Evolutionary conservation across 2,113 vertebrate species (phyloP).

Genomic region (Sclerurus mexicanus): DNA sequence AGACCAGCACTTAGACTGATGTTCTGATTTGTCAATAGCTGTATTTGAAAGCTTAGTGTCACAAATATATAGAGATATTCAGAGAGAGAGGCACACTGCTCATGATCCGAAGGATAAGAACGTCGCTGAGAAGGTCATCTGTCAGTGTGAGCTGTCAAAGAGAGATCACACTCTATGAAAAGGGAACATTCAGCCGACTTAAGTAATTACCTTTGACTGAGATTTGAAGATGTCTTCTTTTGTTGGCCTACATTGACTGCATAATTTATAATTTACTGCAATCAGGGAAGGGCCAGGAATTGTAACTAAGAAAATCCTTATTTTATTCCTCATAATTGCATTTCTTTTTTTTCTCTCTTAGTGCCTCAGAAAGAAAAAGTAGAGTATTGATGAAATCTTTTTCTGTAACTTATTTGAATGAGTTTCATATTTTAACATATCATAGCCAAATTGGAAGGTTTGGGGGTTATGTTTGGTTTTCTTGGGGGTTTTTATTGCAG

Average conservation of each 20-base stretch:
- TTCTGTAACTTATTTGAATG: neutral
- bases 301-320: slow-evolving; percentile 80
- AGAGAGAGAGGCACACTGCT: slow-evolving; percentile 80
- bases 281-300: slow-evolving; percentile 79
- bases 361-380: slow-evolving; percentile 49
- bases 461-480: neutral
- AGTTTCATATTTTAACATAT: neutral
- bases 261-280: slow-evolving; percentile 96
- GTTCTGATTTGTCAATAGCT: slow-evolving; percentile 93
- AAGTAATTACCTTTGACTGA: slow-evolving; percentile 99
- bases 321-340: slow-evolving; percentile 76
- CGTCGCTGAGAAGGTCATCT: slow-evolving; percentile 94
- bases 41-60: slow-evolving; percentile 86
- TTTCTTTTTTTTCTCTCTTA: slow-evolving; percentile 54
- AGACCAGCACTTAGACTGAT: slow-evolving; percentile 84
- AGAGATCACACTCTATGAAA: slow-evolving; percentile 89
- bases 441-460: neutral
- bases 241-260: slow-evolving; percentile 94
- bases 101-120: slow-evolving; percentile 86
- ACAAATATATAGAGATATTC: slow-evolving; percentile 92
- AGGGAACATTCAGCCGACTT: slow-evolving; percentile 86
- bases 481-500: neutral
- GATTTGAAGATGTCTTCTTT: slow-evolving; percentile 98
- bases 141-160: slow-evolving; percentile 93
- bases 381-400: slow-evolving; percentile 37